phyloP scores from a whole-genome alignment of 2,888 invertebrate genomes.

The Sarcophaga carnaria region DNA sequence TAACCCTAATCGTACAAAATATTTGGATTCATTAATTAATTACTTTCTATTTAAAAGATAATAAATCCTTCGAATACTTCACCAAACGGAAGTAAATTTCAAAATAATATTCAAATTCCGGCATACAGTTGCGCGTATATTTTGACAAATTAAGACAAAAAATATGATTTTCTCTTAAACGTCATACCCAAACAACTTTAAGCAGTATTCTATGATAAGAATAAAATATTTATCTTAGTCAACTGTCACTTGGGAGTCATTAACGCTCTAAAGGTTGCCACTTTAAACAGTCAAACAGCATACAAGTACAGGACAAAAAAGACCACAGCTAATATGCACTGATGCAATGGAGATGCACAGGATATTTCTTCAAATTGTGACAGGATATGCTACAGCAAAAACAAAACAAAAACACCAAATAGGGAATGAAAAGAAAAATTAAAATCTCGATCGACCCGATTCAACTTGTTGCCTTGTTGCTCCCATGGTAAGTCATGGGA shows the following conservation, averaged over 20 bases:
- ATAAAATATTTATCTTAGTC: background rate
- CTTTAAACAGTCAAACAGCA: background rate
- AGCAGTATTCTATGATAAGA: background rate
- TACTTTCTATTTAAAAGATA: too few species aligned
- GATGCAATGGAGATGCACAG: background rate
- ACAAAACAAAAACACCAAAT: background rate
- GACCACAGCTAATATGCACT: background rate
- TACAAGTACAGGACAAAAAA: background rate
- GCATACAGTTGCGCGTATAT: too few species aligned
- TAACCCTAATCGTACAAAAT: too few species aligned
- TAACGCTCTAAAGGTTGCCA: constrained; percentile 52
- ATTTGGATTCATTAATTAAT: too few species aligned
- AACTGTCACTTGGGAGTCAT: constrained; percentile 67
- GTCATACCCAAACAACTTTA: background rate
- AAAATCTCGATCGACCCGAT: background rate
- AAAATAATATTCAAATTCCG: too few species aligned
- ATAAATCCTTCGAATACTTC: too few species aligned
- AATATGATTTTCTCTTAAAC: background rate
- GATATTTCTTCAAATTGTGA: constrained; percentile 11
- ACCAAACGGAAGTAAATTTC: too few species aligned
- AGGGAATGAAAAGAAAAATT: background rate
- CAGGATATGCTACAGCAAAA: constrained; percentile 58
- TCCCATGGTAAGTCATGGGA: background rate
- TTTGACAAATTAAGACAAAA: too few species aligned
- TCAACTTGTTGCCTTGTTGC: background rate